phyloP scores from a whole-genome alignment of 2,888 invertebrate species.

The Scrobipalpa costella region DNA sequence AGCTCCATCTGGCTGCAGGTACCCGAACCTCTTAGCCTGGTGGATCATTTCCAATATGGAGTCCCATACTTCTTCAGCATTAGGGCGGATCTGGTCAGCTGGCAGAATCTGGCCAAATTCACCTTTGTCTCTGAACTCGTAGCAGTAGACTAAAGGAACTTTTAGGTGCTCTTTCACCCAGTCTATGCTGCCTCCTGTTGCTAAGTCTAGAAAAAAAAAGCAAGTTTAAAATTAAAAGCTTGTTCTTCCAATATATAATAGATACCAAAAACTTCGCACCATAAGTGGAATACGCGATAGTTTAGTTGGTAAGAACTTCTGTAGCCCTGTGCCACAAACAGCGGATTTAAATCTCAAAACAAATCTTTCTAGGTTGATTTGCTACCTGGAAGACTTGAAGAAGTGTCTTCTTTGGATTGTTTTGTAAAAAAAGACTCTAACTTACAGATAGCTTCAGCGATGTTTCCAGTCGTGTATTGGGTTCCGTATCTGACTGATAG shows the following conservation, averaged over 20 bases:
- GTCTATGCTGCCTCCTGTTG: conserved; percentile 56
- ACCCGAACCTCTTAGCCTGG: conserved; percentile 53
- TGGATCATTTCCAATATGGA: conserved; percentile 65
- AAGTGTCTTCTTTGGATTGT: too few species aligned
- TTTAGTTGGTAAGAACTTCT: too few species aligned
- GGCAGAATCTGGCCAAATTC: conserved; percentile 82
- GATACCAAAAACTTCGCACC: too few species aligned
- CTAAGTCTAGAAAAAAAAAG: conserved; percentile 41
- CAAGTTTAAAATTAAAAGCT: too few species aligned
- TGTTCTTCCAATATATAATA: too few species aligned
- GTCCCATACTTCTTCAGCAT: conserved; percentile 76
- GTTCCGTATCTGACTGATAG: conserved; percentile 67
- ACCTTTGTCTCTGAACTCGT: conserved; percentile 81
- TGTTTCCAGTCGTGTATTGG: conserved; percentile 69
- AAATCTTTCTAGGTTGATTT: too few species aligned
- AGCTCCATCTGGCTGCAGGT: conserved; percentile 36
- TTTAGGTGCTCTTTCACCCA: conserved; percentile 60
- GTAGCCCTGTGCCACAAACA: too few species aligned
- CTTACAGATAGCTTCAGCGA: conserved; percentile 77
- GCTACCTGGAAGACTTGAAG: too few species aligned
- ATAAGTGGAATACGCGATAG: too few species aligned
- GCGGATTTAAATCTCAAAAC: too few species aligned
- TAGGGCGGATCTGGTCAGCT: conserved; percentile 78
- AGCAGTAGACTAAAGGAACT: conserved; percentile 60
- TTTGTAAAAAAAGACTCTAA: too few species aligned